Evolutionary conservation across 2,113 vertebrate genomes (phyloP), one percentile per base, ranked within the genome.

Genomic region (Taxidea taxus): DNA sequence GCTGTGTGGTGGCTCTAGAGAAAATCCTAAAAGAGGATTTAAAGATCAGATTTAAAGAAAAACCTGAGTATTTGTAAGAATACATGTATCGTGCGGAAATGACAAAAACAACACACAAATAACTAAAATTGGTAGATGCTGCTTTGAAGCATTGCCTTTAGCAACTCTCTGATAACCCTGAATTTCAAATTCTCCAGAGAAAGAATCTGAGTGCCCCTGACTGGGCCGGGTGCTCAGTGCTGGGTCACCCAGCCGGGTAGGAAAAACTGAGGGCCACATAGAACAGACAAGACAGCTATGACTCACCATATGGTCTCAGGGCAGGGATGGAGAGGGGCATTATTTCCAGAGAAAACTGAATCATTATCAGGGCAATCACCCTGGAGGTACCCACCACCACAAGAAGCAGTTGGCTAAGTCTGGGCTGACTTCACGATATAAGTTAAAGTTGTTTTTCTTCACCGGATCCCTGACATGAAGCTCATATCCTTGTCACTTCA

Each of bases 11-110:
- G 1, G 85, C 68, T 70, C 60, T 78, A 80, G 42, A 87, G 34
- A 56, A 92, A 87, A 49, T 90, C 72, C 42, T 95, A 70, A 86
- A 47, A 54, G 47, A 86, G 7, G 10, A 84, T 39, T 83, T 83
- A 83, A 84, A 89, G 23, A 20, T 68, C 89, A 84, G 15, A 58
- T 51, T 51, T 92, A 80, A 84, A 94, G 78, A 88, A 88, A 92
- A 81, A 47, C 13, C 39, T 37, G 54, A 49, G 56, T 70, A 29
- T 37, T n/a, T n/a, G 2, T 39, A 87, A 31, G 37, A 95, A 12
- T 49, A 42, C 3, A 27, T 3, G 8, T 54, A 44, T 54, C 58
- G 15, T 64, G 37, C 37, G 58, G 77, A 51, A 88, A 58, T 94
- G 66, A 82, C 34, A 34, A 12, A 87, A 74, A 42, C 72, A 8